Percentiles rank a stretch among this genome's conserved stretches.
Evolutionary conservation across 2,113 vertebrate species (phyloP).

Genomic region (Tetrax tetrax): DNA sequence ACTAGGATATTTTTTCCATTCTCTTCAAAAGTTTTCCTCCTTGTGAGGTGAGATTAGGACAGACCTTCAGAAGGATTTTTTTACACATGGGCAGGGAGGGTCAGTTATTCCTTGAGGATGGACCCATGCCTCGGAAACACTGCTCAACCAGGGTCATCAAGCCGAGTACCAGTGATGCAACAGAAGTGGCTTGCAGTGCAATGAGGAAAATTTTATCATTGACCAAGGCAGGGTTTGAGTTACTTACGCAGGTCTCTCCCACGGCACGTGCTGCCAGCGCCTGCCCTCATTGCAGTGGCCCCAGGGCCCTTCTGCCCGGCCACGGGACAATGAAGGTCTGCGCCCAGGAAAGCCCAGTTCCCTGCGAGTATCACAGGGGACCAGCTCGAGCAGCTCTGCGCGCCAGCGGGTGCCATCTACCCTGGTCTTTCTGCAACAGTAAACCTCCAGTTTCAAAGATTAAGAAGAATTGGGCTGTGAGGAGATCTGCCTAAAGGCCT

Average conservation of each 20-base stretch:
- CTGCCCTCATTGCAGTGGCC: fast-evolving
- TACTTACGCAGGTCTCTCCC: fast-evolving
- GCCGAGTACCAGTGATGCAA: not conserved
- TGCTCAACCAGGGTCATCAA: not conserved
- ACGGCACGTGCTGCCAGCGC: fast-evolving
- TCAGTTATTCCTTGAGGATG: not conserved
- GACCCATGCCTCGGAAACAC: not conserved
- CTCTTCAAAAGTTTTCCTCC: not conserved
- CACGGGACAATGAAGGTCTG: fast-evolving
- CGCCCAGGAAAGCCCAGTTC: fast-evolving
- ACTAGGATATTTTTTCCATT: not conserved
- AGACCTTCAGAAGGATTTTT: not conserved
- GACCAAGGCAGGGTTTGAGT: fast-evolving
- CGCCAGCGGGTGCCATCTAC: fast-evolving
- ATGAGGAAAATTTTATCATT: fast-evolving
- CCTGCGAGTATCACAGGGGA: fast-evolving
- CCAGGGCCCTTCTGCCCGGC: no score
- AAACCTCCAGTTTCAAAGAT: not conserved
- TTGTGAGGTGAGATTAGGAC: no score
- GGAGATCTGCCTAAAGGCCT: not conserved
- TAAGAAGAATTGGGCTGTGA: not conserved
- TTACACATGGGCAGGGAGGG: not conserved
- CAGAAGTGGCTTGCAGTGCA: not conserved
- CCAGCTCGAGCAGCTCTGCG: not conserved
- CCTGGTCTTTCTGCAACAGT: not conserved